A percentile compares a stretch with the other conserved stretches of the same genome.
Conservation (phyloP, 2,888 invertebrate genomes). For the Polia nebulosa region DNA sequence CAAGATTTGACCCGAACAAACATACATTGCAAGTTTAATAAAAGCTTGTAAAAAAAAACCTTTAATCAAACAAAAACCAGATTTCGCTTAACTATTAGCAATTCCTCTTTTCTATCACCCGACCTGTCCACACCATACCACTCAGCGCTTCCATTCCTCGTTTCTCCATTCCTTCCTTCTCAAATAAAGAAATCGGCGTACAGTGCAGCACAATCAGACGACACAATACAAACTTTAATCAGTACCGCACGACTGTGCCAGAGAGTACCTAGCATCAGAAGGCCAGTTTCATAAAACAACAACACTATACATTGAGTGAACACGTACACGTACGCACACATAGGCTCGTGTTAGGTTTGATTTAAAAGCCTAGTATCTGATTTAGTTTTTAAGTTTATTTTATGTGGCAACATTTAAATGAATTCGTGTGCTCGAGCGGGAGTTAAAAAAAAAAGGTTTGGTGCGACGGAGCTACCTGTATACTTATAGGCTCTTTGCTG, state of each 20-base stretch:
- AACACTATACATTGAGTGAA: background rate
- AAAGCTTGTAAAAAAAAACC: too few species aligned
- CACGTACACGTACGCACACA: background rate
- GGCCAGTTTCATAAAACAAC: background rate
- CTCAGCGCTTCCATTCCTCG: slow-evolving; percentile 8
- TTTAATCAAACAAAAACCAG: background rate
- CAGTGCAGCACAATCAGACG: slow-evolving; percentile 56
- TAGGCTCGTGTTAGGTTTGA: too few species aligned
- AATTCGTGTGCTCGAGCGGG: too few species aligned
- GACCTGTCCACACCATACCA: slow-evolving; percentile 7
- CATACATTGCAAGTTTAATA: too few species aligned
- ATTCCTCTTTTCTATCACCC: background rate
- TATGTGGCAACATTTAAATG: too few species aligned
- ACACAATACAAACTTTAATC: slow-evolving; percentile 68
- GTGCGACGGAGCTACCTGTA: too few species aligned
- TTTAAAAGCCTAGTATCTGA: too few species aligned
- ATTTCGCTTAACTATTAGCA: too few species aligned
- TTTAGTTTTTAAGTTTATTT: too few species aligned
- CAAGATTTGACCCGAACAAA: too few species aligned
- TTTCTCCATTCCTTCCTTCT: slow-evolving; percentile 17
- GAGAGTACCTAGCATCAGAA: slow-evolving; percentile 26
- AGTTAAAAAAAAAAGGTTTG: too few species aligned
- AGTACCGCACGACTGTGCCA: slow-evolving; percentile 38
- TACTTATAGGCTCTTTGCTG: too few species aligned
- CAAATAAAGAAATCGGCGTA: slow-evolving; percentile 57